Evolutionary conservation across 2,113 vertebrate species (phyloP).

Genomic region (Sinocyclocheilus anophthalmus): DNA sequence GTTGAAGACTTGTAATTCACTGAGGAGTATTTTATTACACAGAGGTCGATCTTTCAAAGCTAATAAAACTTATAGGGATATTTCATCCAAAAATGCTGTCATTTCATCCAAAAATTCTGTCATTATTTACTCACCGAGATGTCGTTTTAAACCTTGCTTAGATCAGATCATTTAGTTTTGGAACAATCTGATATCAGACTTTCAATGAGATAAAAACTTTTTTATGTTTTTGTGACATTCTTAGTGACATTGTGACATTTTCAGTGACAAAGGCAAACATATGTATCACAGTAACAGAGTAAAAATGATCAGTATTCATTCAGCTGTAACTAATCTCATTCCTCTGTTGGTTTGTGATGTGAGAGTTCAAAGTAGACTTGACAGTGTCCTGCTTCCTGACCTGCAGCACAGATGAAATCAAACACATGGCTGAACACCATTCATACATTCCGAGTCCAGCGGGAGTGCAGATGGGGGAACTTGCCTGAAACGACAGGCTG

Average conservation of each 20-base stretch:
- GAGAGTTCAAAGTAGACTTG: constrained; percentile 8
- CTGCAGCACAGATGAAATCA: constrained; percentile 50
- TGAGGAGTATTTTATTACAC: too few relatives aligned
- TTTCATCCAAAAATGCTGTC: too few relatives aligned
- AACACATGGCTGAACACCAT: constrained; percentile 42
- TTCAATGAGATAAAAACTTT: background rate
- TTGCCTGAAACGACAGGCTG: too few relatives aligned
- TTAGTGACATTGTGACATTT: background rate
- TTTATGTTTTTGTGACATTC: background rate
- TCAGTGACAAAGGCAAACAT: background rate
- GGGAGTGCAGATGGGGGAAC: background rate
- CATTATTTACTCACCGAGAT: too few relatives aligned
- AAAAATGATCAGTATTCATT: background rate
- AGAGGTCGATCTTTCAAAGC: too few relatives aligned
- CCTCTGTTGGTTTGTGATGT: background rate
- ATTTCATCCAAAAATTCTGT: too few relatives aligned
- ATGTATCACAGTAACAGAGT: background rate
- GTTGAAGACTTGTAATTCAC: too few relatives aligned
- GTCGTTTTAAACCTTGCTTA: too few relatives aligned
- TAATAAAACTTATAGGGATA: too few relatives aligned
- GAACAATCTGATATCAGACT: background rate
- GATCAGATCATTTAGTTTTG: too few relatives aligned
- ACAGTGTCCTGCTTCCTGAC: constrained; percentile 48
- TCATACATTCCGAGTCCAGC: constrained; percentile 21
- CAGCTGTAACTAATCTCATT: background rate